Evolutionary conservation across 2,113 vertebrate genomes (phyloP).

Genomic region (Cyrtonyx montezumae): DNA sequence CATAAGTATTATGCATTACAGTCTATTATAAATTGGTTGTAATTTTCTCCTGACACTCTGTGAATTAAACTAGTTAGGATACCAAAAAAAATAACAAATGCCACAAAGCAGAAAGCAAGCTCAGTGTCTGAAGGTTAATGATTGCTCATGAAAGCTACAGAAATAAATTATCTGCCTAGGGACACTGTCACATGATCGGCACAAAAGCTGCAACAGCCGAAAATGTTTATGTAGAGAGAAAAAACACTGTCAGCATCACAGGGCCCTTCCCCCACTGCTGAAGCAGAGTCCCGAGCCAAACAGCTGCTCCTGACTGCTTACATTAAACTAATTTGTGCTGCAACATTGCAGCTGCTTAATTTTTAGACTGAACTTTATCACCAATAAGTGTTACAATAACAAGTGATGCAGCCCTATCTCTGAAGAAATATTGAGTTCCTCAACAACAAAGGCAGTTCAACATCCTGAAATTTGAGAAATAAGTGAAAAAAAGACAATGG

Average conservation of each 20-base stretch:
- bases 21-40: conserved; percentile 81
- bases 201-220: conserved; percentile 88
- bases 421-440: conserved; percentile 77
- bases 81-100: conserved; percentile 76
- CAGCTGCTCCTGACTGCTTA: conserved; percentile 89
- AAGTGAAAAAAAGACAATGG: conserved; percentile 36
- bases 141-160: conserved; percentile 89
- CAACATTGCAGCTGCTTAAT: conserved; percentile 88
- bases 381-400: conserved; percentile 86
- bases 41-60: conserved; percentile 83
- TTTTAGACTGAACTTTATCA: conserved; percentile 86
- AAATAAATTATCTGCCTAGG: conserved; percentile 91
- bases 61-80: conserved; percentile 85
- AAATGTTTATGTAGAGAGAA: conserved; percentile 88
- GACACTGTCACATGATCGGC: conserved; percentile 86
- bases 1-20: conserved; percentile 75
- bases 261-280: conserved; percentile 80
- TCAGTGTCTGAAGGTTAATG: conserved; percentile 88
- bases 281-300: conserved; percentile 82
- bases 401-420: conserved; percentile 78
- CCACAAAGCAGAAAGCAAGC: conserved; percentile 84
- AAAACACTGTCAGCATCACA: conserved; percentile 82
- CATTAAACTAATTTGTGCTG: conserved; percentile 90
- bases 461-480: conserved; percentile 37
- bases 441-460: conserved; percentile 71